Conservation (phyloP, 2,113 vertebrate species). For the Eira barbara region DNA sequence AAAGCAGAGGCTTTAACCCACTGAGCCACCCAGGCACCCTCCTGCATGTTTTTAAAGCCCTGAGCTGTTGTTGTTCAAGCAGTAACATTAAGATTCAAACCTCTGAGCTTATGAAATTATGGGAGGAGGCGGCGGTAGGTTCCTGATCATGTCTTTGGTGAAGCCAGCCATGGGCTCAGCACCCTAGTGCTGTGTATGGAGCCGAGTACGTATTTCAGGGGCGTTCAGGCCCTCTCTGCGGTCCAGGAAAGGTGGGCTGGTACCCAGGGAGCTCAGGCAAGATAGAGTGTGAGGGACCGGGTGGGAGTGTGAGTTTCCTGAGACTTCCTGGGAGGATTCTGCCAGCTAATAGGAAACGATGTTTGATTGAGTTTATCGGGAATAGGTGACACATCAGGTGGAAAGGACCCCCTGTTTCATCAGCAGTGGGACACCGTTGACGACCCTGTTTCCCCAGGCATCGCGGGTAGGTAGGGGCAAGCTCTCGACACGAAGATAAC, state of each 20-base stretch:
- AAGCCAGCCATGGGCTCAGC: not conserved
- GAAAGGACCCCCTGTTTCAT: not conserved
- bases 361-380: not conserved
- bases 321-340: not conserved
- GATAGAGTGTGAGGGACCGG: not conserved
- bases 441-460: not conserved
- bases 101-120: not conserved
- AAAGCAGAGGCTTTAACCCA: no score
- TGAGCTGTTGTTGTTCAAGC: not conserved
- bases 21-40: no score
- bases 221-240: not conserved
- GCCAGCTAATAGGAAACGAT: not conserved
- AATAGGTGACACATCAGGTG: not conserved
- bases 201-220: not conserved
- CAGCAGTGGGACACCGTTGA: not conserved
- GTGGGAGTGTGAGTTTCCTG: accelerated
- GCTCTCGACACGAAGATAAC: not conserved
- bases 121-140: not conserved
- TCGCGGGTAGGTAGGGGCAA: not conserved
- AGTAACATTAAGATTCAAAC: not conserved
- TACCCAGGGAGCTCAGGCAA: not conserved
- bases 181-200: not conserved
- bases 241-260: not conserved
- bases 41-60: not conserved
- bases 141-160: not conserved